Evolutionary conservation across 2,888 invertebrate species (phyloP), one percentile per base, ranked within the genome.

Genomic region (Lycocerus yunnanus): DNA sequence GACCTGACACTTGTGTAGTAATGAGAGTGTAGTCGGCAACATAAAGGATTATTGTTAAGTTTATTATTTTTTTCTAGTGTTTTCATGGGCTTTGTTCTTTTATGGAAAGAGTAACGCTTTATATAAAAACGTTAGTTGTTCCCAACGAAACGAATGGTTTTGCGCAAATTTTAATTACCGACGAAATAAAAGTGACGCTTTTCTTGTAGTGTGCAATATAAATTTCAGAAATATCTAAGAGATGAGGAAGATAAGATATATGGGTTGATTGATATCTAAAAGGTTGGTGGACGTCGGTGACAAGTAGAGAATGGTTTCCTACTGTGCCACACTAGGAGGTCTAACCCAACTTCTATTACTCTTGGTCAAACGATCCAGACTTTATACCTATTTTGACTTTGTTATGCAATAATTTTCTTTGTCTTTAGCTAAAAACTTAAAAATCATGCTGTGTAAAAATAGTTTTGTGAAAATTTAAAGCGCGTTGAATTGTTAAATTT

Each of bases 1-100:
- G 79, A 76, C 75, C 74, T 72, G 73, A 75, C 76, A 74, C 78
- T 80, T 80, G 79, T 80, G 79, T 79, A 77, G 79, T 80, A 80
- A 80, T 80, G 80, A 80, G 80, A 80, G 73, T 73, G 69, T 69
- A 71, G 79, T 75, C 77, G 78, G 78, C 77, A 69, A 73, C 76
- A 68, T 78, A 73, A 80, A 79, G 76, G 79, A 80, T 79, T 78
- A 77, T 78, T 78, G 75, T 77, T 77, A 71, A 71, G 68, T 71
- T 78, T 77, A 77, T 75, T 75, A 76, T 76, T 77, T 73, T 78
- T 78, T 74, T 58, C 24, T 69, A 21, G n/a, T 63, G 69, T 73
- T 70, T 70, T 66, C 69, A 18, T 18, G 18, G 68, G 61, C 71
- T 67, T 71, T 71, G 66, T 70, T 66, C 59, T 61, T 58, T 43